Percentiles rank a stretch among this genome's conserved stretches.
Conservation (phyloP, 2,797 vertebrate genomes). For the Phalloptychus januarius region DNA sequence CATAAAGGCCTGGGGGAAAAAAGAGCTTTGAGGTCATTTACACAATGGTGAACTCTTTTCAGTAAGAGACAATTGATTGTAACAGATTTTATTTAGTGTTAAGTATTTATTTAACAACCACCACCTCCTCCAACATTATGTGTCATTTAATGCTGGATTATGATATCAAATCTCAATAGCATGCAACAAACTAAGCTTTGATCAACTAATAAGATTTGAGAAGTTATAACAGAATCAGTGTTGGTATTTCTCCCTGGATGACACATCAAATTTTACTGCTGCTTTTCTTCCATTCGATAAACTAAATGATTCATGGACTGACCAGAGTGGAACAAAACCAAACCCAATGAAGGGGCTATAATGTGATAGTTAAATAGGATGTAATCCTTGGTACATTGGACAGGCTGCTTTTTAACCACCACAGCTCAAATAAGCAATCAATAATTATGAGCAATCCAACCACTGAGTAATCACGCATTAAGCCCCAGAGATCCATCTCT, state of each 20-base stretch:
- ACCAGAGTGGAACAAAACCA: background rate
- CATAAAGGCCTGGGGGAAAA: no score
- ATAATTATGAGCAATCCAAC: constrained; percentile 65
- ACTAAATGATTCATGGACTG: background rate
- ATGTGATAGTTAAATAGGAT: constrained; percentile 60
- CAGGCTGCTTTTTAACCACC: constrained; percentile 57
- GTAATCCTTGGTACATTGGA: constrained; percentile 51
- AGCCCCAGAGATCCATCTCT: constrained; percentile 34
- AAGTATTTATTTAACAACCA: background rate
- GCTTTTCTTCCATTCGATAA: background rate
- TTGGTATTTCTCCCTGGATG: background rate
- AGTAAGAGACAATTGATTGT: background rate
- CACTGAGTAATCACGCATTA: constrained; percentile 72
- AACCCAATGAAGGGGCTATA: constrained; percentile 22
- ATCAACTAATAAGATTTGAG: background rate
- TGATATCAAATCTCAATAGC: background rate
- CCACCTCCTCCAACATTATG: background rate
- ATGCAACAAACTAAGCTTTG: background rate
- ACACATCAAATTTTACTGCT: background rate
- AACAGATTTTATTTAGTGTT: background rate
- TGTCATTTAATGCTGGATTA: background rate
- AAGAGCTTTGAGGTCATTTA: background rate
- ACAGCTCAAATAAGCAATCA: constrained; percentile 64
- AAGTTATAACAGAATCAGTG: background rate
- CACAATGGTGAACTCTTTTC: background rate